These are phyloP conservation scores for Melinopterus prodromus DNA, from an alignment of 2,888 invertebrate genomes.

Conservation along the genomic window DNA sequence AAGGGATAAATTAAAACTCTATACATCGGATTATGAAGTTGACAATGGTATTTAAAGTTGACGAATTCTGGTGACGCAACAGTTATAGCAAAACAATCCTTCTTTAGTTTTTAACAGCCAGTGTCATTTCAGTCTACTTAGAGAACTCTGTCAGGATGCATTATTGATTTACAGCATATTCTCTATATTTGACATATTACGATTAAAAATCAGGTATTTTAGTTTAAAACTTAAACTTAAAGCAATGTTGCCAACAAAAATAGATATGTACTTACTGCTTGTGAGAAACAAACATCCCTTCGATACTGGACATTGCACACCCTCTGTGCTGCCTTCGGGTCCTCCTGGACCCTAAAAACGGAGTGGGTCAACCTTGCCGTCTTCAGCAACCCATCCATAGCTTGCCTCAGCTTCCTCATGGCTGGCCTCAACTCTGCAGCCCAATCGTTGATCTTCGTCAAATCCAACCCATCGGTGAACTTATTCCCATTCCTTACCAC, in stretches of 20 bases:
- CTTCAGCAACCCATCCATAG: slow-evolving; percentile 79
- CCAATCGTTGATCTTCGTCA: slow-evolving; percentile 77
- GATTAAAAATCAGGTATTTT: too few relatives aligned
- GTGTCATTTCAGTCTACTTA: too few relatives aligned
- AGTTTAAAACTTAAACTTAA: background rate
- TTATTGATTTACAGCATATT: too few relatives aligned
- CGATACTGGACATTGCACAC: slow-evolving; percentile 80
- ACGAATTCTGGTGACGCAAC: too few relatives aligned
- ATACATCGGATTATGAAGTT: too few relatives aligned
- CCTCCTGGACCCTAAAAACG: slow-evolving; percentile 82
- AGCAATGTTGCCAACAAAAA: background rate
- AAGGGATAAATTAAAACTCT: too few relatives aligned
- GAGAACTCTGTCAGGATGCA: too few relatives aligned
- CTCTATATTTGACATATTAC: too few relatives aligned
- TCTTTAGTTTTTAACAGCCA: too few relatives aligned
- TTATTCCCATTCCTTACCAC: slow-evolving; percentile 73
- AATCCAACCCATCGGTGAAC: slow-evolving; percentile 75
- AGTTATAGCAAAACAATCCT: too few relatives aligned
- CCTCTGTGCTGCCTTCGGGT: slow-evolving; percentile 76
- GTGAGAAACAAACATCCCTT: slow-evolving; percentile 90
- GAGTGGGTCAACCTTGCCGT: slow-evolving; percentile 83
- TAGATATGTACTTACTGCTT: slow-evolving; percentile 74
- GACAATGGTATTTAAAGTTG: too few relatives aligned
- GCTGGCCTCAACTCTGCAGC: slow-evolving; percentile 80
- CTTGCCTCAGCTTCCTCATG: slow-evolving; percentile 80